Evolutionary conservation across 2,113 vertebrate genomes (phyloP), one percentile per base, ranked within the genome.

Genomic region (Chionodraco myersi): DNA sequence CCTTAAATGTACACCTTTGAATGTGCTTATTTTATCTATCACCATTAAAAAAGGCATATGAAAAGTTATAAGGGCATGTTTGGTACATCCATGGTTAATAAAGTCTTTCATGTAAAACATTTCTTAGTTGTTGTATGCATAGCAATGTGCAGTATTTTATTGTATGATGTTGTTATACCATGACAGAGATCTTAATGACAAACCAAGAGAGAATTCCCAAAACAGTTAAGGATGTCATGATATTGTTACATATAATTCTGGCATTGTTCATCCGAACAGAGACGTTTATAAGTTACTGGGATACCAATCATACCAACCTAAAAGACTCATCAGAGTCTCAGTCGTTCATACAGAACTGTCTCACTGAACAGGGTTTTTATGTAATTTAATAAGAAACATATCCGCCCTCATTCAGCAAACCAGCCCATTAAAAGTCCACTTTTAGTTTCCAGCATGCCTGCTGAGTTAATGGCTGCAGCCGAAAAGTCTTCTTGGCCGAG

Each of bases 71-170:
- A 56, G 36, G 7, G 36, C 36, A 41, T 41, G 36, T 41, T 41
- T 7, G 36, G 36, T 41, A 7, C 36, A 41, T 41, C 36, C 36
- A 41, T 16, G 16, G 47, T 68, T 51, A 30, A 30, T 16, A 30
- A 62, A 51, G 30, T 56, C 5, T 45, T 72, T 23, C 15, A 57
- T 52, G 52, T 9, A 62, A 67, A 64, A 59, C 5, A 67, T 45
- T 74, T 2, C 49, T 76, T 44, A 52, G 69, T 69, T 74, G n/a
- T 71, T 45, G 63, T 68, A 69, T 64, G 61, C 75, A 86, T 76
- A 80, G 12, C 12, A 54, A 44, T 18, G 6, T 70, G 65, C 63
- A 68, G 60, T 10, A 69, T 18, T 82, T 75, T 69, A 75, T 76
- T 41, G 49, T 6, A 45, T 11, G 15, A 70, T 18, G 23, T 47